These are phyloP conservation scores for Zaprionus camerounensis DNA, from an alignment of 1,140 invertebrate species.

Conservation along the genomic window DNA sequence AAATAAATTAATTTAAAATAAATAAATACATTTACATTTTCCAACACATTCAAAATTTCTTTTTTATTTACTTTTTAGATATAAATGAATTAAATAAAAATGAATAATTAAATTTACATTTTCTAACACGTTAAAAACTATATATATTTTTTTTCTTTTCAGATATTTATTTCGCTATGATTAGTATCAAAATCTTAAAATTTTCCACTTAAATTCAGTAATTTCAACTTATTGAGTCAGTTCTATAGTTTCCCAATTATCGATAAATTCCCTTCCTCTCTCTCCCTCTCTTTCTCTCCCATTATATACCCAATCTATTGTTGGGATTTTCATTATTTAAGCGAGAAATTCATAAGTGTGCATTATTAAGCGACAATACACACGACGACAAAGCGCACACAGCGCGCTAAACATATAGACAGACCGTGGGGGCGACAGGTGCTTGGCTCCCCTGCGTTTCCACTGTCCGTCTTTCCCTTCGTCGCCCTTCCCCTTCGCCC, in stretches of 20 bases:
- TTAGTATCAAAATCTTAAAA: no score
- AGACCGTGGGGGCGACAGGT: slow-evolving; percentile 38
- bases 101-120: no score
- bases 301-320: slow-evolving; percentile 16
- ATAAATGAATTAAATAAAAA: no score
- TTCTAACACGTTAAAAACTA: no score
- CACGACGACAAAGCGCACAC: not conserved
- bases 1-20: no score
- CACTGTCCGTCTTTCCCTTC: not conserved
- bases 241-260: not conserved
- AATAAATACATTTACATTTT: no score
- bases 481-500: not conserved
- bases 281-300: not conserved
- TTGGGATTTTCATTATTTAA: slow-evolving; percentile 21
- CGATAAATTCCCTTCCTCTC: not conserved
- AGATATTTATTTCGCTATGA: no score
- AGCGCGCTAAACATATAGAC: slow-evolving; percentile 3
- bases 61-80: no score
- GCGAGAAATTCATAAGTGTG: slow-evolving; percentile 47
- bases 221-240: not conserved
- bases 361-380: slow-evolving; percentile 43
- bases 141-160: no score
- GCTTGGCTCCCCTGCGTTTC: slow-evolving; percentile 21
- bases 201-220: not conserved
- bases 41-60: no score